Percentiles rank a stretch among this genome's conserved stretches.
Conservation (phyloP, 1,140 invertebrate genomes). For the Geopemphigus sp. region DNA sequence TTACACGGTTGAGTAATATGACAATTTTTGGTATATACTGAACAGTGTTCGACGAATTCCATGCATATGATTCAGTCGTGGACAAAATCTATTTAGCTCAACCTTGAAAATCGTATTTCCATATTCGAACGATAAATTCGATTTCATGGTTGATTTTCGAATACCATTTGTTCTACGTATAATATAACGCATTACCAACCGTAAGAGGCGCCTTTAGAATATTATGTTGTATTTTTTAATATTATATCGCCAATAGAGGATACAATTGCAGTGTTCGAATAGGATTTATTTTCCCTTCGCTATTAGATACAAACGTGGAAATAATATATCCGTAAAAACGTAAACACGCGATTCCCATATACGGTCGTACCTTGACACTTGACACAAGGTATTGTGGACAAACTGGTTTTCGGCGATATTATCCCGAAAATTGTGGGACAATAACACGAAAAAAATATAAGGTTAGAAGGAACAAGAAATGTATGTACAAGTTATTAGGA, state of each 20-base stretch:
- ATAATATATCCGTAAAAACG: neutral
- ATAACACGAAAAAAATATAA: neutral
- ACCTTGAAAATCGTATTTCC: conserved; percentile 25
- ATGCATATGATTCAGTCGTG: neutral
- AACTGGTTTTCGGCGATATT: conserved; percentile 19
- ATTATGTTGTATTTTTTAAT: neutral
- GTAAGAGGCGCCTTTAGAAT: neutral
- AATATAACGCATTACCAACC: neutral
- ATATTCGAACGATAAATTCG: conserved; percentile 39
- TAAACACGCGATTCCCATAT: neutral
- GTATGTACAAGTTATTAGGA: too few relatives aligned
- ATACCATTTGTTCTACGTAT: conserved; percentile 14
- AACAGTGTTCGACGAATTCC: neutral
- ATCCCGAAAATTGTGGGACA: neutral
- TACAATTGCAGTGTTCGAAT: neutral
- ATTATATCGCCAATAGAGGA: neutral
- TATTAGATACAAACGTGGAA: neutral
- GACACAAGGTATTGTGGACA: neutral
- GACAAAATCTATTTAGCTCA: conserved; percentile 23
- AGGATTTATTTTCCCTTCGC: neutral
- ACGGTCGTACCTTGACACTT: conserved; percentile 34
- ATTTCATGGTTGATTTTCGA: conserved; percentile 30
- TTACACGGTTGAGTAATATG: neutral
- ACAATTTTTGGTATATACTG: neutral
- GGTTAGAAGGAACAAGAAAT: neutral